Base-by-base conservation (phyloP, 53 echinoderm and acorn worm species). In the Echinarachnius parma region DNA sequence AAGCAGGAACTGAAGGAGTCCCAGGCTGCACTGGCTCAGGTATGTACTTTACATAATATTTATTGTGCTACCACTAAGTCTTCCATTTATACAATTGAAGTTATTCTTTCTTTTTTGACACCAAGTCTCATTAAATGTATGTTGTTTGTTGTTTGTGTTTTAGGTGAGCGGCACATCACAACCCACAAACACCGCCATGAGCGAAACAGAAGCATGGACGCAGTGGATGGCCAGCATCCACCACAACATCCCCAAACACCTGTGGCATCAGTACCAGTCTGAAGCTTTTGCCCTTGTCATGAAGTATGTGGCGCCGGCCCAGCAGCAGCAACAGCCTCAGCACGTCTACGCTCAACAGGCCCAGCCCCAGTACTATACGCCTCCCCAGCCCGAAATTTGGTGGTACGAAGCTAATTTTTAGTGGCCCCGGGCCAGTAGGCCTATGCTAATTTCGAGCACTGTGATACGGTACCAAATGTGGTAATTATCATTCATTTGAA, bases 211-310 rank as follows among this genome's bases (percentile, higher is more conserved):
- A 16, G 66, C 66, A 3, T 47, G 48, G 66, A 65, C 30, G 31
- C 66, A 65, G 61, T 61, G 61, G 61, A 61, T 61, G 61, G 34
- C 61, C n/a, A 61, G 66, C 21, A 31, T 65, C 48, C 66, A 65
- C 66, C 46, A 65, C 27, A 65, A n/a, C 48, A 45, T 65, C 31
- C 66, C 46, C 48, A 46, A 46, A 65, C 66, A 65, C 14, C 28
- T 65, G 66, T 65, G 66, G 48, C 48, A 14, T 0, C 29, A 47
- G 66, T 65, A 65, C 46, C 66, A 65, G 48, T 26, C 66, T n/a
- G 47, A 65, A 65, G 31, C 47, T 29, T 29, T 65, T 65, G 66
- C 48, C 27, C 47, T 48, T 14, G 30, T 65, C 48, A 61, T 61
- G 34, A 61, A 61, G 13, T 31, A 33, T 61, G 34, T 61, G 34